Base-by-base conservation (phyloP, 2,113 vertebrate species). In the Datnioides undecimradiatus region DNA sequence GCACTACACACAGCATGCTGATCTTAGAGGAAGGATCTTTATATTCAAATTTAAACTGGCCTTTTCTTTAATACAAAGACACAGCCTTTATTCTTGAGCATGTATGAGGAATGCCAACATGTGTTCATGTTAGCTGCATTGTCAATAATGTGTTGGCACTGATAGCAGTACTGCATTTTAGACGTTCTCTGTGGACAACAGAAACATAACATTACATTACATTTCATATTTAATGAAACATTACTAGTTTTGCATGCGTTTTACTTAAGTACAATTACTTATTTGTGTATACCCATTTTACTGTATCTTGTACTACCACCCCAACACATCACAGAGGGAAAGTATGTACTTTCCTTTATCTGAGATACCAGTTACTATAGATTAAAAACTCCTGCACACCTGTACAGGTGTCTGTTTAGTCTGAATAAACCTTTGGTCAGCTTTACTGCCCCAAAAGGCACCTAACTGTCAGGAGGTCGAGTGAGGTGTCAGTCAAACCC, bases 51-150 rank as follows among this genome's bases (percentile, higher is more conserved):
- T 46, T 51, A 48, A 36, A 77, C 65, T 5, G 27, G 23, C n/a
- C n/a, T n/a, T n/a, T 62, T n/a, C 38, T 65, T 68, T 45, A 57
- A 34, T 25, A 40, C 25, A 41, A 16, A 57, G 40, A 19, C 25
- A n/a, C 0, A 0, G 0, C 19, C 31, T 27, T 36, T 33, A 58
- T 16, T 25, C 13, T 21, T 41, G n/a, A 80, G 43, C 8, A 54
- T 16, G 36, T 36, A 54, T 38, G 10, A 34, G n/a, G 2, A 45
- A 48, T 10, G 38, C n/a, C 27, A 38, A 8, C 12, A n/a, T 29
- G 51, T 34, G 3, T 16, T 40, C 41, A 55, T 14, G 16, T 57
- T 64, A 27, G 41, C 25, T 33, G 29, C 29, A 4, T 29, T 54
- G 17, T 51, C 48, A 34, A 16, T 34, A 13, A 57, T 16, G 49